phyloP scores from a whole-genome alignment of 2,797 vertebrate species.

The Pelochelys cantorii region DNA sequence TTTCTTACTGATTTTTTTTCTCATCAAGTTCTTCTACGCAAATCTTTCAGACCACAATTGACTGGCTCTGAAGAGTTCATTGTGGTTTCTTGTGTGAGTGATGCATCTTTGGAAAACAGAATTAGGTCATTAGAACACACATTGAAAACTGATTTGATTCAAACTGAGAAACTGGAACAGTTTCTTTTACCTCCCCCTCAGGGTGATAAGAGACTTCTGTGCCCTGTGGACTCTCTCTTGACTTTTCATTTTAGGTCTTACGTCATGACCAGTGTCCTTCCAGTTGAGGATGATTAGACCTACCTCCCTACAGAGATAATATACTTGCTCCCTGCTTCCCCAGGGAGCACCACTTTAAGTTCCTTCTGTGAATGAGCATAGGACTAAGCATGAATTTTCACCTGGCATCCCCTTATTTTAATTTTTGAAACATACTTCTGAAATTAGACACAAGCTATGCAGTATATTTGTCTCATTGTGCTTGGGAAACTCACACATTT shows the following conservation, averaged over 20 bases:
- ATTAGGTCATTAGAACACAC: conserved; percentile 57
- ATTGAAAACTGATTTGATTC: conserved; percentile 63
- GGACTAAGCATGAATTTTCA: not conserved
- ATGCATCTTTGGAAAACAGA: conserved; percentile 67
- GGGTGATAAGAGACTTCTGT: not conserved
- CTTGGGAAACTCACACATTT: not conserved
- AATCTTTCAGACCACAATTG: not conserved
- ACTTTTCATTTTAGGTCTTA: not conserved
- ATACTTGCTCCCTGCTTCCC: not conserved
- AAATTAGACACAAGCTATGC: not conserved
- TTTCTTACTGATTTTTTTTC: not conserved
- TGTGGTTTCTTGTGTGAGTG: conserved; percentile 63
- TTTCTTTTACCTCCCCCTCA: conserved; percentile 16
- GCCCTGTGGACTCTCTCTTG: not conserved
- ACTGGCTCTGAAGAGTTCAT: conserved; percentile 40
- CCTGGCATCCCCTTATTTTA: not conserved
- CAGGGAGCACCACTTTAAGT: not conserved
- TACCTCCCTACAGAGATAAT: not conserved
- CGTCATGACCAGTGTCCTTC: not conserved
- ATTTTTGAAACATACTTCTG: not conserved
- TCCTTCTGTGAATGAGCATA: not conserved
- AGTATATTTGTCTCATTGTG: not conserved
- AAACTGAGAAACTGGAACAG: conserved; percentile 52
- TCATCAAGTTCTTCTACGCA: not conserved
- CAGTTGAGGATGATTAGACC: not conserved